phyloP scores from a whole-genome alignment of 2,113 vertebrate species.

The Nanger granti region DNA sequence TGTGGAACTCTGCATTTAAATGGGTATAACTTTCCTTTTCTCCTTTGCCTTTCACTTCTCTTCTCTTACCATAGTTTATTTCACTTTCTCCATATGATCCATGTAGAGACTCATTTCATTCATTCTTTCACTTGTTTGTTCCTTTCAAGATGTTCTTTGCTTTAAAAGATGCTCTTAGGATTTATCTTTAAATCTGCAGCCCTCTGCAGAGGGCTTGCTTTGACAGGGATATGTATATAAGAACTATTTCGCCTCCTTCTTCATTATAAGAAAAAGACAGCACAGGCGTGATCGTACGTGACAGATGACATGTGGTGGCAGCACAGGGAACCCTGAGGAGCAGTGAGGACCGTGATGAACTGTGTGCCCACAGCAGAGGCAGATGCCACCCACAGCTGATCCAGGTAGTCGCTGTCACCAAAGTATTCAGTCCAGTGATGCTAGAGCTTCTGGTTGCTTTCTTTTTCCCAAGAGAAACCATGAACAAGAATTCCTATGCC shows the following conservation, averaged over 20 bases:
- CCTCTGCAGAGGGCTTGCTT: neutral
- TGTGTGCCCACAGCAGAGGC: fast-evolving
- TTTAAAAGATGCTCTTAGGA: neutral
- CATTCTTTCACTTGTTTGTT: neutral
- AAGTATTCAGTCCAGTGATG: fast-evolving
- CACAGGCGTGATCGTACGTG: fast-evolving
- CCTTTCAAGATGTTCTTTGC: neutral
- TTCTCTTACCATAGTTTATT: neutral
- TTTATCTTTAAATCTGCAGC: neutral
- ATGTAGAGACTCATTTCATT: neutral
- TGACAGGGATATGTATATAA: neutral
- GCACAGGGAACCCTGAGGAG: fast-evolving
- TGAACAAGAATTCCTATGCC: neutral
- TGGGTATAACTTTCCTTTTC: neutral
- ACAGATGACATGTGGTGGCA: neutral
- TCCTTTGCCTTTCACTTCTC: neutral
- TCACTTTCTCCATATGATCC: neutral
- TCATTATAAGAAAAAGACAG: neutral
- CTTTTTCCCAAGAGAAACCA: neutral
- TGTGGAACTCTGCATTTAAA: neutral
- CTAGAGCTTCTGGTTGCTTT: neutral
- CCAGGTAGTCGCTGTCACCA: fast-evolving
- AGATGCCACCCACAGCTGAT: neutral
- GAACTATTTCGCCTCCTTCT: neutral
- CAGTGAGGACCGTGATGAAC: fast-evolving